Evolutionary conservation across 2,113 vertebrate species (phyloP).

Genomic region (Drymodes brunneopygia): DNA sequence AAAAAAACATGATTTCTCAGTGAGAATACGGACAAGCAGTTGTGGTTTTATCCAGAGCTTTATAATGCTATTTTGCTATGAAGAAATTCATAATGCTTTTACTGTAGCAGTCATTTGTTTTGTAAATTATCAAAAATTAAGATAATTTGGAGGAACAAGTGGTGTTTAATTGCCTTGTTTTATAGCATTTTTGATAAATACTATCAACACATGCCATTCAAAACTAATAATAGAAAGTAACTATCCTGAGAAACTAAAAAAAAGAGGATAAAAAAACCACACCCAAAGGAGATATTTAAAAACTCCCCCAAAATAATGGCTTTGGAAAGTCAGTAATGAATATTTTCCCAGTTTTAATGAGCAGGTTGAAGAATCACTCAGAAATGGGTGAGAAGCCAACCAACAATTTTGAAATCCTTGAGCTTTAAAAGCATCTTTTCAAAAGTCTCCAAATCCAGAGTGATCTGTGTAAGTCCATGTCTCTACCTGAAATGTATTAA

Average conservation of each 20-base stretch:
- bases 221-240: not conserved
- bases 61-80: not conserved
- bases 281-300: not conserved
- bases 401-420: not conserved
- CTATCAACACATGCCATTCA: not conserved
- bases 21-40: not conserved
- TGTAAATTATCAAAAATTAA: not conserved
- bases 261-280: not conserved
- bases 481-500: conserved; percentile 40
- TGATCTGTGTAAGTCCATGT: not conserved
- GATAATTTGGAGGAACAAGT: not conserved
- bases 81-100: not conserved
- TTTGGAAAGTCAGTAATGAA: not conserved
- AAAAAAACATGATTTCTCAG: not conserved
- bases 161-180: not conserved
- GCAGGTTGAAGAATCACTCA: not conserved
- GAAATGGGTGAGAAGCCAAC: not conserved
- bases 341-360: not conserved
- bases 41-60: not conserved
- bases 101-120: not conserved
- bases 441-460: not conserved
- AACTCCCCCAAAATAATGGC: not conserved
- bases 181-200: not conserved
- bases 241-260: not conserved
- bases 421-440: not conserved